These are phyloP conservation scores for Coelogynopora nodosa DNA, from an alignment of 2,888 invertebrate species.

Conservation along the genomic window DNA sequence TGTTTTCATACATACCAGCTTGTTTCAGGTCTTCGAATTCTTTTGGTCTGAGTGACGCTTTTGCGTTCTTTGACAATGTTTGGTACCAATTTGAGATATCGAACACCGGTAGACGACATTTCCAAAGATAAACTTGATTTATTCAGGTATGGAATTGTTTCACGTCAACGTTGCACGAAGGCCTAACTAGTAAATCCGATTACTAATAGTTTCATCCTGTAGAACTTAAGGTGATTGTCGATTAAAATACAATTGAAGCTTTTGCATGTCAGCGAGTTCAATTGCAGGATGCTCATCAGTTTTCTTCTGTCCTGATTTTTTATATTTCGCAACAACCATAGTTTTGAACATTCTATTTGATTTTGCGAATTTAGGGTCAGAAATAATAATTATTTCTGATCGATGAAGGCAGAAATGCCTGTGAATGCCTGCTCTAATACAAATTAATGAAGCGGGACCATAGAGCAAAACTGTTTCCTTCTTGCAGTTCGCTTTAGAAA, in stretches of 20 bases:
- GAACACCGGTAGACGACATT: slow-evolving; percentile 11
- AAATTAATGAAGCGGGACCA: slow-evolving; percentile 2
- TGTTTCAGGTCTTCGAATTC: neutral
- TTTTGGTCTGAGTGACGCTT: neutral
- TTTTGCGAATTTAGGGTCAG: slow-evolving; percentile 2
- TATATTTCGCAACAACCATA: slow-evolving; percentile 23
- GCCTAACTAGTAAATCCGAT: slow-evolving; percentile 16
- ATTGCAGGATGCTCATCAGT: neutral
- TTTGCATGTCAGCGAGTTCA: slow-evolving; percentile 24
- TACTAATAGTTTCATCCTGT: slow-evolving; percentile 8
- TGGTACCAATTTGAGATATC: slow-evolving; percentile 11
- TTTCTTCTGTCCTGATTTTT: slow-evolving; percentile 23
- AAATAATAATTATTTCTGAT: neutral
- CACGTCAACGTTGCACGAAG: slow-evolving; percentile 9
- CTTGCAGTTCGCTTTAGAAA: neutral
- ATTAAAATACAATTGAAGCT: slow-evolving; percentile 25
- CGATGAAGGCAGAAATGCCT: slow-evolving; percentile 16
- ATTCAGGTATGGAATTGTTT: slow-evolving; percentile 12
- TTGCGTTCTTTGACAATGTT: slow-evolving; percentile 25
- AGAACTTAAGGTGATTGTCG: slow-evolving; percentile 16
- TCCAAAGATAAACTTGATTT: slow-evolving; percentile 19
- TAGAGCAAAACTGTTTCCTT: slow-evolving; percentile 7
- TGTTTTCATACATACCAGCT: neutral
- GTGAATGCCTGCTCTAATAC: slow-evolving; percentile 9
- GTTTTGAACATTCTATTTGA: slow-evolving; percentile 13